Evolutionary conservation across 2,797 vertebrate species (phyloP).

Genomic region (Sorex maritimensis): DNA sequence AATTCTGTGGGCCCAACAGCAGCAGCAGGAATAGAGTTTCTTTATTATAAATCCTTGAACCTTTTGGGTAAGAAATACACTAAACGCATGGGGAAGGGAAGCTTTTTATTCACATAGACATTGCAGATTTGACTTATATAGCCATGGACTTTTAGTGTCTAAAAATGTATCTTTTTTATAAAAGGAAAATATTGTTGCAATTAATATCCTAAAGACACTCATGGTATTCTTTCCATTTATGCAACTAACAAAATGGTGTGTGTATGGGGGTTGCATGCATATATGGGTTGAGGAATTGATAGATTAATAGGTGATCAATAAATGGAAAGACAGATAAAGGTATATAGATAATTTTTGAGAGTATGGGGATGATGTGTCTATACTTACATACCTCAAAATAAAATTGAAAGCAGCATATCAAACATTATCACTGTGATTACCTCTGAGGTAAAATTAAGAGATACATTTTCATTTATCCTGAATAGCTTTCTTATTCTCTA

Average conservation of each 20-base stretch:
- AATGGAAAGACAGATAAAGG: neutral
- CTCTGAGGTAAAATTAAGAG: neutral
- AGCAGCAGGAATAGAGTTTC: neutral
- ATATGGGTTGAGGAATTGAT: neutral
- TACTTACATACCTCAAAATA: neutral
- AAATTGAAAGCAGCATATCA: slow-evolving; percentile 14
- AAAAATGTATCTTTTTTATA: slow-evolving; percentile 8
- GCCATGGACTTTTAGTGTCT: neutral
- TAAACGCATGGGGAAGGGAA: neutral
- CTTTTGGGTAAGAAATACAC: neutral
- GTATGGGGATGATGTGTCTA: neutral
- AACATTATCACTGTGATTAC: neutral
- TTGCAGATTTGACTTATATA: neutral
- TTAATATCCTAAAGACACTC: neutral
- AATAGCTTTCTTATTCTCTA: slow-evolving; percentile 2
- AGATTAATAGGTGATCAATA: neutral
- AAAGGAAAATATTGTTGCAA: slow-evolving; percentile 1
- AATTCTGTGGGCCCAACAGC: neutral
- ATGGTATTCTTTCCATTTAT: slow-evolving; percentile 2
- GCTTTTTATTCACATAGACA: neutral
- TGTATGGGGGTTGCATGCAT: neutral
- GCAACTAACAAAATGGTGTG: neutral
- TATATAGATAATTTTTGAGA: neutral
- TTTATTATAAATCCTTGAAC: neutral
- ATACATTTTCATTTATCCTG: neutral